phyloP scores from a whole-genome alignment of 2,113 vertebrate genomes.

The Heptranchias perlo region DNA sequence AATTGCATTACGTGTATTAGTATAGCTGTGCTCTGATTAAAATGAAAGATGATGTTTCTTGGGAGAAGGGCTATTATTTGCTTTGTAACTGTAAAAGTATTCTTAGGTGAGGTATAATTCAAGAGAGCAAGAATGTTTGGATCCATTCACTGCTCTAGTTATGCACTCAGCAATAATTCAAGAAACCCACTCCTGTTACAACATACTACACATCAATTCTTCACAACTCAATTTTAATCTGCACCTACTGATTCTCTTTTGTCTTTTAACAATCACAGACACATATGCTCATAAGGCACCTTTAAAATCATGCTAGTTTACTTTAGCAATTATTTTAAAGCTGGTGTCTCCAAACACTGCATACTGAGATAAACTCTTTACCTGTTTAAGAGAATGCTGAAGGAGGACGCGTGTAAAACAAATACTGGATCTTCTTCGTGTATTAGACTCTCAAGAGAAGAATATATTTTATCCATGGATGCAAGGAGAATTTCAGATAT shows the following conservation, averaged over 20 bases:
- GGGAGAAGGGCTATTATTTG: not conserved
- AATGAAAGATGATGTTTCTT: not conserved
- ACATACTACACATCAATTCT: not conserved
- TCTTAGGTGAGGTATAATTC: not conserved
- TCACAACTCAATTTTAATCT: not conserved
- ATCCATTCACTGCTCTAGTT: not conserved
- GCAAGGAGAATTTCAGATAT: not conserved
- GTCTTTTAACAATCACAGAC: not conserved
- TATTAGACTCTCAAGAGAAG: not conserved
- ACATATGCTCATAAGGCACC: not conserved
- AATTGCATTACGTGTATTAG: not conserved
- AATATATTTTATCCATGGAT: conserved; percentile 3
- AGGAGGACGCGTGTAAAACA: not conserved
- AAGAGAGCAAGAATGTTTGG: not conserved
- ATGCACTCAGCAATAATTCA: not conserved
- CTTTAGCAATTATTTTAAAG: not conserved
- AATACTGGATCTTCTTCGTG: not conserved
- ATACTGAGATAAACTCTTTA: not conserved
- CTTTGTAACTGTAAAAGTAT: not conserved
- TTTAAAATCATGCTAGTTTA: not conserved
- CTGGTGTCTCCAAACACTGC: not conserved
- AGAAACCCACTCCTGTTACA: not conserved
- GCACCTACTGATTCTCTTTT: not conserved
- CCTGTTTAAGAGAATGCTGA: not conserved
- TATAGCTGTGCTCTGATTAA: not conserved